A percentile compares a stretch with the other conserved stretches of the same genome.
Evolutionary conservation across 2,888 invertebrate species (phyloP).

Genomic region (Galerucella pusilla): DNA sequence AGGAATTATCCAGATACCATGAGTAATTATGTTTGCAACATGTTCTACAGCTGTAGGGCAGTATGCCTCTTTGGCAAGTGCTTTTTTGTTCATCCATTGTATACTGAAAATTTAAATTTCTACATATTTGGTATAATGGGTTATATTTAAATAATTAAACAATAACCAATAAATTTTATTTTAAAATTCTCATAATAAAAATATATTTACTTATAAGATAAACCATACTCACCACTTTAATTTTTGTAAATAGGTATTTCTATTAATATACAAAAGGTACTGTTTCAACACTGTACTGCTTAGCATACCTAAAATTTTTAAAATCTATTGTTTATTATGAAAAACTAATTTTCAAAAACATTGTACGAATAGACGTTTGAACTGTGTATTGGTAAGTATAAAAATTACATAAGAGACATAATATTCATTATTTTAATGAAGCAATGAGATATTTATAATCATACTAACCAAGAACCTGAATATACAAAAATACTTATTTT

Average conservation of each 20-base stretch:
- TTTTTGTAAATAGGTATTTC: constrained; percentile 48
- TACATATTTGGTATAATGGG: too few species aligned
- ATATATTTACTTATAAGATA: neutral
- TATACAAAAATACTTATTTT: constrained; percentile 34
- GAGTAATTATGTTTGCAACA: constrained; percentile 90
- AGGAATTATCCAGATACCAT: constrained; percentile 89
- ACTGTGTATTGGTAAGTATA: neutral
- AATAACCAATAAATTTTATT: neutral
- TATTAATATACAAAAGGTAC: constrained; percentile 57
- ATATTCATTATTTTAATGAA: neutral
- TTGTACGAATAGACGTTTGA: neutral
- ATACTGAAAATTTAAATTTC: constrained; percentile 54
- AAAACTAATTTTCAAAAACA: neutral
- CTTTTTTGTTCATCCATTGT: constrained; percentile 84
- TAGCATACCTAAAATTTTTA: constrained; percentile 57
- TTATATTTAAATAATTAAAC: too few species aligned
- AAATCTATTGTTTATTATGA: neutral
- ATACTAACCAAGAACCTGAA: constrained; percentile 37
- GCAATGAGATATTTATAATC: constrained; percentile 11
- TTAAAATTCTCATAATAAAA: neutral
- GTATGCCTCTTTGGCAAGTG: constrained; percentile 82
- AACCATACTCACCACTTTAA: constrained; percentile 54
- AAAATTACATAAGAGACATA: neutral
- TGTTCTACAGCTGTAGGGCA: constrained; percentile 90
- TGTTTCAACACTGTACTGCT: constrained; percentile 56